phyloP scores from a whole-genome alignment of 2,797 vertebrate species.

The Synanceia verrucosa region DNA sequence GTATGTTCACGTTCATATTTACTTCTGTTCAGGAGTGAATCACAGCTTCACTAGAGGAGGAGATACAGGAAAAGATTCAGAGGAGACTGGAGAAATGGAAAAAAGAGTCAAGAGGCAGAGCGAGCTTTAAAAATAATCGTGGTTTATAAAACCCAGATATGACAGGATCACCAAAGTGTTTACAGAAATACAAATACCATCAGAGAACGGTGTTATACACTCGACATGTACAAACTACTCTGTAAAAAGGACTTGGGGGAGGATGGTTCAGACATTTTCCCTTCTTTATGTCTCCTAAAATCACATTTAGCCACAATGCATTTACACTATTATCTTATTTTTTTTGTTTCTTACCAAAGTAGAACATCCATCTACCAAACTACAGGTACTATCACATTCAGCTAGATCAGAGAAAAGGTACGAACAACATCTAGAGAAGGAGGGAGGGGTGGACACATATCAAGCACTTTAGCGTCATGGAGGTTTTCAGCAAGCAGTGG shows the following conservation, averaged over 20 bases:
- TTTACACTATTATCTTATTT: slow-evolving; percentile 80
- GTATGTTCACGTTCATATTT: too few species aligned
- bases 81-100: slow-evolving; percentile 10
- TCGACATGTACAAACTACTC: slow-evolving; percentile 86
- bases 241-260: slow-evolving; percentile 68
- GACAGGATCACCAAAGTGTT: slow-evolving; percentile 88
- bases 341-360: slow-evolving; percentile 75
- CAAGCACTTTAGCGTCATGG: slow-evolving; percentile 77
- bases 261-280: slow-evolving; percentile 64
- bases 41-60: too few species aligned
- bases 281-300: slow-evolving; percentile 72
- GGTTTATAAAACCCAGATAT: slow-evolving; percentile 92
- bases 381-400: slow-evolving; percentile 91
- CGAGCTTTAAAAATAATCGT: slow-evolving; percentile 87
- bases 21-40: too few species aligned
- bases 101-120: slow-evolving; percentile 67
- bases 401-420: slow-evolving; percentile 84
- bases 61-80: too few species aligned
- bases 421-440: slow-evolving; percentile 82
- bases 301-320: slow-evolving; percentile 83
- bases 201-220: slow-evolving; percentile 81
- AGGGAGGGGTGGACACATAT: slow-evolving; percentile 71
- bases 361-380: slow-evolving; percentile 93
- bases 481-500: slow-evolving; percentile 73
- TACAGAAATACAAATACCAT: slow-evolving; percentile 89